Evolutionary conservation across 2,113 vertebrate genomes (phyloP), one percentile per base, ranked within the genome.

Genomic region (Lasiurus borealis): DNA sequence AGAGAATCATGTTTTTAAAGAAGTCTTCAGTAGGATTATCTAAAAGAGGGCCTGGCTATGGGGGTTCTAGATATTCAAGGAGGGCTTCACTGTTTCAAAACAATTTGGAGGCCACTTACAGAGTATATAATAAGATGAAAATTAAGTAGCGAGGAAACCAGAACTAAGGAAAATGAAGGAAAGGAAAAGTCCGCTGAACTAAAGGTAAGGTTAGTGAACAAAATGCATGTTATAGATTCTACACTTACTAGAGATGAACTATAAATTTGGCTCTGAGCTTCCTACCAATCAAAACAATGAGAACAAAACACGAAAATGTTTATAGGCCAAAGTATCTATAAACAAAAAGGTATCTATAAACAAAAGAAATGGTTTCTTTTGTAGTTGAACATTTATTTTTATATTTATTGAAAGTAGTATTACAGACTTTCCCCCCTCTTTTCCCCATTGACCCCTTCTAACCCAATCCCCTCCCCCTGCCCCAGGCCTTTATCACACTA

Each of bases 211-310:
- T 52, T 27, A 85, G n/a, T 40, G 59, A 96, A 44, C 6, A 81
- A 87, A 86, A 59, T 44, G 44, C 31, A 16, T 72, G 16, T 29
- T n/a, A 46, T 34, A 62, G 48, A 85, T 64, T 62, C 68, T 76
- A 29, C 15, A 18, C 21, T 50, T 94, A 14, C 1, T 83, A 85
- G 19, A 68, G 18, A 76, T 27, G 34, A 81, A 13, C 0, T 85
- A 13, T 68, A 34, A n/a, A 76, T 85, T 72, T 87, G 59, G 81
- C 3, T 36, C 48, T 77, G 66, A 92, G 59, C 57, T 90, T 90
- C 59, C 71, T 80, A 59, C 31, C 15, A 81, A 76, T 19, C 75
- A 91, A 75, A 80, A 31, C 34, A 85, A 93, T 75, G 66, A 81
- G 4, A n/a, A 44, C 40, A 83, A 75, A 90, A 59, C 68, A 59